Evolutionary conservation across 2,797 vertebrate genomes (phyloP).

Genomic region (Lacerta bilineata): DNA sequence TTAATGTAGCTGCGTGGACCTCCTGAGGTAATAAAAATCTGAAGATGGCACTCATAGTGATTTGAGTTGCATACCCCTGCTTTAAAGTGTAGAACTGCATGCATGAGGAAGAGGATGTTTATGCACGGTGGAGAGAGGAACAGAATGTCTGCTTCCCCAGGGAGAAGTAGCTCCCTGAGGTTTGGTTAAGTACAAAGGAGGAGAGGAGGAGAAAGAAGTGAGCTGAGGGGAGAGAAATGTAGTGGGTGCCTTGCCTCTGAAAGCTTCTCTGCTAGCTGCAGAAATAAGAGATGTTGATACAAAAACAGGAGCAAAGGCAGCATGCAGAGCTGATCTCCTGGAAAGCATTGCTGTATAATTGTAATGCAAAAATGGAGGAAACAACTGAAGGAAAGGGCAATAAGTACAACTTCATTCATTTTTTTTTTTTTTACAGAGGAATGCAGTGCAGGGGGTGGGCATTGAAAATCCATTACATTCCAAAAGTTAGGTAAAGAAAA

Average conservation of each 20-base stretch:
- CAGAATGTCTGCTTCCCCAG: neutral
- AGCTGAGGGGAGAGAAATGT: neutral
- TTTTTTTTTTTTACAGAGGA: neutral
- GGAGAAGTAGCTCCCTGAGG: neutral
- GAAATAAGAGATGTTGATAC: neutral
- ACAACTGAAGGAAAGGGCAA: slow-evolving; percentile 10
- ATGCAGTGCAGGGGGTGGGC: neutral
- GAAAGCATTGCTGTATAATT: neutral
- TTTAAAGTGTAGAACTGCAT: neutral
- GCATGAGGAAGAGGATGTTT: neutral
- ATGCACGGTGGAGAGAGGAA: neutral
- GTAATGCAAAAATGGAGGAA: slow-evolving; percentile 5
- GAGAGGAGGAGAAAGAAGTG: neutral
- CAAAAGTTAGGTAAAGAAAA: neutral
- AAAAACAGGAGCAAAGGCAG: neutral
- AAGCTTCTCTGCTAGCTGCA: neutral
- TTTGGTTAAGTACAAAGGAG: neutral
- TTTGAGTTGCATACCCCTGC: neutral
- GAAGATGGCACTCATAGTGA: neutral
- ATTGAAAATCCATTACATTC: slow-evolving; percentile 5
- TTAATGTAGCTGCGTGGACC: neutral
- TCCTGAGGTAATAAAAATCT: neutral
- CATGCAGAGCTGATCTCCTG: neutral
- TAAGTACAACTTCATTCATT: neutral
- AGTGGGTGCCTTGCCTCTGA: neutral